Base-by-base conservation (phyloP, 2,113 vertebrate species). In the Riparia riparia region DNA sequence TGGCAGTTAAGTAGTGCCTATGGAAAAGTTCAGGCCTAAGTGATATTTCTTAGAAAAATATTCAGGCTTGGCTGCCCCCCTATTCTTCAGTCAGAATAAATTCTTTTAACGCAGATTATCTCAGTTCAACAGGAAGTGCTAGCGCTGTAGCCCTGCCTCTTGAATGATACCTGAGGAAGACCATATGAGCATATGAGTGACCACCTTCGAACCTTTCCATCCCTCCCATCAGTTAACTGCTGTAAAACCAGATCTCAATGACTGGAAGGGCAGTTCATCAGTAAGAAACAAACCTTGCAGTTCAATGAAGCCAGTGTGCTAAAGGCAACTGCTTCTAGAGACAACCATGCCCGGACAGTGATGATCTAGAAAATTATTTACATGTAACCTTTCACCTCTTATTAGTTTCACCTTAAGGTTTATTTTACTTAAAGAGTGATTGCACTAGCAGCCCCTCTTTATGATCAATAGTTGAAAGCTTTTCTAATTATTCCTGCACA, bases 101-200 rank as follows among this genome's bases (percentile, higher is more conserved):
- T 25, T 80, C 3, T 81, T 72, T 26, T 57, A 37, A 17, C 1
- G 17, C 25, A 42, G 1, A 24, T 42, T 45, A 14, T 41, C 63
- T 68, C 41, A 34, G 51, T 58, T 77, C 69, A 89, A 32, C 7
- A 70, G n/a, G 14, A 82, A 57, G 10, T 19, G 32, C 34, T 42
- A 15, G 7, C 0, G 0, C 32, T 41, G 8, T 15, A 34, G 6
- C 44, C 42, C 49, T 54, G 47, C 17, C 47, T 76, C n/a, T 34
- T 58, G 69, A n/a, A 16, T 44, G 37, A 15, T 12, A 21, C 3
- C 6, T 56, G 24, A 16, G 19, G 10, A 31, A 34, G 28, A 51
- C 18, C 10, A 39, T 22, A 16, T 6, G 1, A n/a, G 10, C 2
- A 7, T 4, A 15, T 17, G 26, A 68, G 22, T 2, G 41, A 32